These are phyloP conservation scores for Temnothorax longispinosus DNA, from an alignment of 1,140 invertebrate genomes.

Conservation along the genomic window DNA sequence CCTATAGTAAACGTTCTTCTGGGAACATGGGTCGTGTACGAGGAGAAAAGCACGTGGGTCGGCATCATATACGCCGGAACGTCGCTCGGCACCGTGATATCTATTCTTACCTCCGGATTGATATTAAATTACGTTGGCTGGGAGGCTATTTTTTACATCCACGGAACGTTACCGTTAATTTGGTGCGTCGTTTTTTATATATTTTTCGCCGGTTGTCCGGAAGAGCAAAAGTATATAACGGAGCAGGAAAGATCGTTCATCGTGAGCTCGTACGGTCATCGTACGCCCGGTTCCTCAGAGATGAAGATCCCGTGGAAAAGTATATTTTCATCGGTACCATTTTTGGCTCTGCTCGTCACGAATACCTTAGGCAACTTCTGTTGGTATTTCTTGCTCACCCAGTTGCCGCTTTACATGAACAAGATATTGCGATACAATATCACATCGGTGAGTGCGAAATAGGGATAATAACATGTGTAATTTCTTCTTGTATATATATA, in stretches of 20 bases:
- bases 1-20: slow-evolving; percentile 83
- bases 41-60: slow-evolving; percentile 84
- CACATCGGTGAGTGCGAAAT: slow-evolving; percentile 87
- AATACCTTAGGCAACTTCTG: slow-evolving; percentile 95
- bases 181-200: slow-evolving; percentile 90
- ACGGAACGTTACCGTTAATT: slow-evolving; percentile 89
- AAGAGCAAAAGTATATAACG: slow-evolving; percentile 91
- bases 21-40: slow-evolving; percentile 83
- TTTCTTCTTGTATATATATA: neutral
- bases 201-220: slow-evolving; percentile 90
- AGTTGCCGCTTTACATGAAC: slow-evolving; percentile 97
- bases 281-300: slow-evolving; percentile 76
- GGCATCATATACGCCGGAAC: slow-evolving; percentile 90
- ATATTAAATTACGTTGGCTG: slow-evolving; percentile 89
- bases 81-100: slow-evolving; percentile 92
- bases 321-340: slow-evolving; percentile 91
- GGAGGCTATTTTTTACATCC: slow-evolving; percentile 93
- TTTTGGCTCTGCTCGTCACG: slow-evolving; percentile 90
- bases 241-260: slow-evolving; percentile 89
- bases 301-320: slow-evolving; percentile 88
- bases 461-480: neutral
- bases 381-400: slow-evolving; percentile 97
- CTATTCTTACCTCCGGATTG: slow-evolving; percentile 90
- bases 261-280: slow-evolving; percentile 86
- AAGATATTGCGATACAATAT: slow-evolving; percentile 95